A percentile compares a stretch with the other conserved stretches of the same genome.
These are phyloP conservation scores for Apeltes quadracus DNA, from an alignment of 2,113 vertebrate species.

Conservation along the genomic window DNA sequence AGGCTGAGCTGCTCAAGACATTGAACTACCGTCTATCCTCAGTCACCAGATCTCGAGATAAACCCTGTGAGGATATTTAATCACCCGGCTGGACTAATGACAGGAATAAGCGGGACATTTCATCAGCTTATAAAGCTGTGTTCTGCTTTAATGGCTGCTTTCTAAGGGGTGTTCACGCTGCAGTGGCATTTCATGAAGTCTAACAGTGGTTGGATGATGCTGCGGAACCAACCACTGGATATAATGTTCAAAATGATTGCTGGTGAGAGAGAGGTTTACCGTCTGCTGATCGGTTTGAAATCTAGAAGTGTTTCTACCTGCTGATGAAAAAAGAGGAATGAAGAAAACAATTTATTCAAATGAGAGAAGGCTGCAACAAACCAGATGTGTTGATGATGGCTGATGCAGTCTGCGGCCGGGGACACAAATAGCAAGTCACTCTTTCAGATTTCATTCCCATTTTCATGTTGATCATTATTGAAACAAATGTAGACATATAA, in stretches of 20 bases:
- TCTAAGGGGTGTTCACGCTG: not conserved
- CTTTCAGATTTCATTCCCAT: not conserved
- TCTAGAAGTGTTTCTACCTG: not conserved
- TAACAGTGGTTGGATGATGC: not conserved
- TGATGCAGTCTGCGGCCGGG: not conserved
- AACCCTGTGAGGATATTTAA: not conserved
- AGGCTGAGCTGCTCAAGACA: conserved; percentile 26
- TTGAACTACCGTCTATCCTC: not conserved
- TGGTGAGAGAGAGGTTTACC: not conserved
- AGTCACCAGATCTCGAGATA: not conserved
- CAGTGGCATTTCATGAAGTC: not conserved
- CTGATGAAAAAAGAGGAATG: conserved; percentile 45
- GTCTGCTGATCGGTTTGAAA: not conserved
- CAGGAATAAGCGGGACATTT: not conserved
- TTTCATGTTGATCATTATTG: not conserved
- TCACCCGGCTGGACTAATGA: not conserved
- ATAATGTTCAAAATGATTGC: not conserved
- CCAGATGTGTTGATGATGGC: not conserved
- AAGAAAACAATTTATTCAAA: conserved; percentile 34
- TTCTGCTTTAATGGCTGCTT: conserved; percentile 12
- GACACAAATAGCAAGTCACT: not conserved
- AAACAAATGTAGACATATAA: not conserved
- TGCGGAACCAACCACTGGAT: not conserved
- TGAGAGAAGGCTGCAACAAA: conserved; percentile 10
- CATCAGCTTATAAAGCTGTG: not conserved